These are phyloP conservation scores for Pteria penguin DNA, from an alignment of 2,888 invertebrate genomes.

Conservation along the genomic window DNA sequence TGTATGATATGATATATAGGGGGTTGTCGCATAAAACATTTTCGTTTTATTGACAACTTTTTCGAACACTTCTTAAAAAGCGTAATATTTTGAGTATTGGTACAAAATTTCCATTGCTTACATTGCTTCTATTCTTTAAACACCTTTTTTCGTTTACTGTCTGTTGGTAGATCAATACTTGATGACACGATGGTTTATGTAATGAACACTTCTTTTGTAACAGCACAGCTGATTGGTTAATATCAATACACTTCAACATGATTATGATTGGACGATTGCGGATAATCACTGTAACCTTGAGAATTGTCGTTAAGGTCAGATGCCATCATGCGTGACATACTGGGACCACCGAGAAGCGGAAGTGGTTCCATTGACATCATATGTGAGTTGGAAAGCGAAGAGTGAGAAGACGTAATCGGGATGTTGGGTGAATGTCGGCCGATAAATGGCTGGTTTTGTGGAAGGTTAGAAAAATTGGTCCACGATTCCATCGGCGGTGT, in stretches of 20 bases:
- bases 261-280: conserved; percentile 69
- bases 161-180: no score
- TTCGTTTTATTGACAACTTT: no score
- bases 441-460: conserved; percentile 59
- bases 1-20: no score
- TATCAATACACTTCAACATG: conserved; percentile 78
- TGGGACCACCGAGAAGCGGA: conserved; percentile 58
- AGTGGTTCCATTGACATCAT: conserved; percentile 71
- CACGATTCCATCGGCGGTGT: conserved; percentile 72
- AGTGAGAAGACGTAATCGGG: conserved; percentile 25
- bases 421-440: conserved; percentile 72
- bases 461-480: conserved; percentile 65
- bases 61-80: no score
- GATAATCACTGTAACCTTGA: conserved; percentile 71
- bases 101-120: no score
- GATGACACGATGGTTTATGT: no score
- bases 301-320: conserved; percentile 67
- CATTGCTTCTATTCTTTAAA: no score
- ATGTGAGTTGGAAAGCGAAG: conserved; percentile 62
- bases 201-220: no score
- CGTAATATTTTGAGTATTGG: no score
- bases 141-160: no score
- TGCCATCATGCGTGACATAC: conserved; percentile 66
- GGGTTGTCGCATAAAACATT: no score
- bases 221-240: no score